Conservation (phyloP, 2,888 invertebrate species). For the Eudasyphora cyanicolor region DNA sequence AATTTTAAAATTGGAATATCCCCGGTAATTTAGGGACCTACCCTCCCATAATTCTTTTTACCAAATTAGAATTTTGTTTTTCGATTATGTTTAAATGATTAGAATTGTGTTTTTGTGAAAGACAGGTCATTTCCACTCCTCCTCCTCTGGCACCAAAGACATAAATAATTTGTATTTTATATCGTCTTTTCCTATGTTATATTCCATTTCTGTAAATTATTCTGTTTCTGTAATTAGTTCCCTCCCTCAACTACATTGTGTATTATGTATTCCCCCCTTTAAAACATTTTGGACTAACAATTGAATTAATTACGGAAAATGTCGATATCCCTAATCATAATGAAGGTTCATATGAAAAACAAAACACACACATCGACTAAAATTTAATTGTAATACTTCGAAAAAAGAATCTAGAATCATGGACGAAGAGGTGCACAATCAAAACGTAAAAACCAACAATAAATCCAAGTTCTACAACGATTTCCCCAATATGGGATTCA, state of each 20-base stretch:
- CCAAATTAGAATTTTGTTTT: too few species aligned
- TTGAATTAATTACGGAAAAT: conserved; percentile 37
- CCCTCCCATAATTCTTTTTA: too few species aligned
- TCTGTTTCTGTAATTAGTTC: background rate
- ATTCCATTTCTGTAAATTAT: background rate
- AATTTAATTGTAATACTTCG: background rate
- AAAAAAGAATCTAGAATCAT: background rate
- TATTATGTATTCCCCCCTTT: background rate
- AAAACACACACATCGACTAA: background rate
- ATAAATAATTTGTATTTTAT: background rate
- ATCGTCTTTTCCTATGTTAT: background rate
- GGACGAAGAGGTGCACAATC: background rate
- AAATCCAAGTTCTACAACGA: background rate
- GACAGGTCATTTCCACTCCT: too few species aligned
- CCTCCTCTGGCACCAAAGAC: too few species aligned
- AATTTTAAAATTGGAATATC: too few species aligned
- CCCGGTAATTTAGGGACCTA: too few species aligned
- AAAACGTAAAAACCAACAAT: conserved; percentile 1
- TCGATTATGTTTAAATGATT: too few species aligned
- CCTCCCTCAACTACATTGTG: background rate
- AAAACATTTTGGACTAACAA: conserved; percentile 12
- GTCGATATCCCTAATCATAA: background rate
- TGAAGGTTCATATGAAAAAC: background rate
- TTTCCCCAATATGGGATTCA: background rate
- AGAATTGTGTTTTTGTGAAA: too few species aligned